A percentile compares a stretch with the other conserved stretches of the same genome.
Evolutionary conservation across 53 echinoderm and acorn worm species (phyloP).

Genomic region (Mesocentrotus franciscanus): DNA sequence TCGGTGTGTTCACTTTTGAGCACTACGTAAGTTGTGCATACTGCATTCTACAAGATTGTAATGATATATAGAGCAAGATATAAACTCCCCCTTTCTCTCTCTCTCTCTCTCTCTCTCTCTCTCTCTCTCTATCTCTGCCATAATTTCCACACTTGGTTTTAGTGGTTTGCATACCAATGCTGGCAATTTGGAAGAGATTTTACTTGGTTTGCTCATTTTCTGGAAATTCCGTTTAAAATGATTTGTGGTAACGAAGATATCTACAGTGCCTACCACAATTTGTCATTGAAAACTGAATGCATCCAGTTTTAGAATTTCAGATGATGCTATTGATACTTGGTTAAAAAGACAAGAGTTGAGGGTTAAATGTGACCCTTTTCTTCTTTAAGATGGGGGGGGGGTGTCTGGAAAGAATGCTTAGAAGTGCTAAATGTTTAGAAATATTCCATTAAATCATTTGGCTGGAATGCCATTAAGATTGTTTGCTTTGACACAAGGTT

Average conservation of each 20-base stretch:
- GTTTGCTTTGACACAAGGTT: neutral
- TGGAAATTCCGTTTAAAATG: neutral
- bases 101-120: neutral
- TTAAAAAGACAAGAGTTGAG: neutral
- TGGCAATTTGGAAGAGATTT: neutral
- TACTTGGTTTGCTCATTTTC: neutral
- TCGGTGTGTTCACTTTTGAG: neutral
- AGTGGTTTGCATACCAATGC: neutral
- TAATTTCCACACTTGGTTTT: neutral
- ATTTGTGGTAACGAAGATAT: neutral
- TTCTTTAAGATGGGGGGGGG: neutral
- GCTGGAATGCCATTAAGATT: neutral
- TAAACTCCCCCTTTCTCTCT: neutral
- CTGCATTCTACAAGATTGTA: neutral
- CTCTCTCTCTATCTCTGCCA: too few species aligned
- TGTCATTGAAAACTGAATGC: neutral
- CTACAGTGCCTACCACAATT: neutral
- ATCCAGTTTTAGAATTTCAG: neutral
- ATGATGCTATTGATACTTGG: neutral
- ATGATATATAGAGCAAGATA: too few species aligned
- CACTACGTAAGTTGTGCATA: neutral
- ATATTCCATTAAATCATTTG: conserved; percentile 17
- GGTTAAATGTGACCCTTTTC: neutral
- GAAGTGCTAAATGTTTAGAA: neutral
- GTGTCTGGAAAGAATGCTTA: neutral